phyloP scores from a whole-genome alignment of 1,140 invertebrate species.

The Pseudobourletiella spinata region DNA sequence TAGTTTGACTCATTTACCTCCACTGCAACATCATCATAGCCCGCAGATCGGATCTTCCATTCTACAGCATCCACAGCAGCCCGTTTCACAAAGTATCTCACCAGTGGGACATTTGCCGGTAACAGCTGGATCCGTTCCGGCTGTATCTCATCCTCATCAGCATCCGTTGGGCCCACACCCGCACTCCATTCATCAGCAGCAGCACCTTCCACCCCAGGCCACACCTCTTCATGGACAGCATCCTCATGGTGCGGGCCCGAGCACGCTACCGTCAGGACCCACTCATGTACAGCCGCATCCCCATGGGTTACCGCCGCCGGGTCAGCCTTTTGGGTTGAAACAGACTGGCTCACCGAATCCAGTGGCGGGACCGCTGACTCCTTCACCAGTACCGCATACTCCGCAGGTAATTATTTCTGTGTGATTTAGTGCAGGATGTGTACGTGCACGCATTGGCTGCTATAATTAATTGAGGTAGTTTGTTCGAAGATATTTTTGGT shows the following conservation, averaged over 20 bases:
- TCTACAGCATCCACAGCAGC: constrained; percentile 12
- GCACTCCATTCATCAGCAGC: constrained; percentile 10
- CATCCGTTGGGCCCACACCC: constrained; percentile 1
- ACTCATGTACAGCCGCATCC: constrained; percentile 7
- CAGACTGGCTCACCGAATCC: constrained; percentile 24
- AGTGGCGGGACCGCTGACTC: constrained; percentile 11
- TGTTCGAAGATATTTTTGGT: too few relatives aligned
- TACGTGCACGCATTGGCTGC: background rate
- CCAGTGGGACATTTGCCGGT: background rate
- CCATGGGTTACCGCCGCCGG: background rate
- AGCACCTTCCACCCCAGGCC: background rate
- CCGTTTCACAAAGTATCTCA: background rate
- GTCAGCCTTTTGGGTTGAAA: constrained; percentile 19
- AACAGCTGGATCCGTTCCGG: background rate
- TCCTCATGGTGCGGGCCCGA: background rate
- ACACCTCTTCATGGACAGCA: constrained; percentile 3
- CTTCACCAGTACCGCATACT: constrained; percentile 40
- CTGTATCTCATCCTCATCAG: constrained; percentile 5
- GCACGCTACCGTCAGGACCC: background rate
- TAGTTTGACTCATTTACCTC: background rate
- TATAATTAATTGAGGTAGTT: background rate
- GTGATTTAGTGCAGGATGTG: background rate
- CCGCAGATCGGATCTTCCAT: background rate
- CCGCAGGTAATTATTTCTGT: constrained; percentile 41
- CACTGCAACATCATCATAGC: constrained; percentile 9